A percentile compares a stretch with the other conserved stretches of the same genome.
These are phyloP conservation scores for Polia nebulosa DNA, from an alignment of 2,888 invertebrate species.

Conservation along the genomic window DNA sequence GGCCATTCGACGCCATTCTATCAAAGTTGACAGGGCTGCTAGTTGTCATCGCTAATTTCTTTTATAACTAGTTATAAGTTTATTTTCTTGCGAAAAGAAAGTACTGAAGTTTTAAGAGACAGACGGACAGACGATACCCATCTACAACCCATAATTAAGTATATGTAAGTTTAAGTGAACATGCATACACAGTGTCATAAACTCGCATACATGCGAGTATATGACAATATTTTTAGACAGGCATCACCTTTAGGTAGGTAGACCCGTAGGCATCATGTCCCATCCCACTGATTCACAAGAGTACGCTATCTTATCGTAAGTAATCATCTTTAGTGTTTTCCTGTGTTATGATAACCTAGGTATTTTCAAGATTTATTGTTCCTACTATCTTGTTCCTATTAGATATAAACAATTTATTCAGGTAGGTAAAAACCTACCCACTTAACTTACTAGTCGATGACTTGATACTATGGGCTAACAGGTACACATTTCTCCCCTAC, in stretches of 20 bases:
- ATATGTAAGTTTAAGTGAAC: no score
- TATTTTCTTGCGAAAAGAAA: background rate
- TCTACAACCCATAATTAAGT: no score
- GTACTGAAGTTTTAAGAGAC: background rate
- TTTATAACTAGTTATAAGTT: constrained; percentile 25
- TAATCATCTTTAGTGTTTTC: background rate
- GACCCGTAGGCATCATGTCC: no score
- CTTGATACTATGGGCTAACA: background rate
- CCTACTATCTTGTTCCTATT: background rate
- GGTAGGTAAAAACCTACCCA: background rate
- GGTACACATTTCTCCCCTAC: background rate
- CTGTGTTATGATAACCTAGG: background rate
- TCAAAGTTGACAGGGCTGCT: constrained; percentile 61
- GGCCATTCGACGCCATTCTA: constrained; percentile 83
- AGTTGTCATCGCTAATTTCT: constrained; percentile 44
- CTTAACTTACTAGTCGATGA: background rate
- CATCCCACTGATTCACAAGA: background rate
- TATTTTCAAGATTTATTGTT: constrained; percentile 4
- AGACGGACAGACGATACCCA: no score
- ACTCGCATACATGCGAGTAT: no score
- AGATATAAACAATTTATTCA: no score
- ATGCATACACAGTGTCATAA: no score
- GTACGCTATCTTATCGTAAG: background rate
- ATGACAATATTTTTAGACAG: background rate
- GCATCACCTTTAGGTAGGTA: background rate